Evolutionary conservation across 2,113 vertebrate genomes (phyloP).

Genomic region (Ciconia stormi): DNA sequence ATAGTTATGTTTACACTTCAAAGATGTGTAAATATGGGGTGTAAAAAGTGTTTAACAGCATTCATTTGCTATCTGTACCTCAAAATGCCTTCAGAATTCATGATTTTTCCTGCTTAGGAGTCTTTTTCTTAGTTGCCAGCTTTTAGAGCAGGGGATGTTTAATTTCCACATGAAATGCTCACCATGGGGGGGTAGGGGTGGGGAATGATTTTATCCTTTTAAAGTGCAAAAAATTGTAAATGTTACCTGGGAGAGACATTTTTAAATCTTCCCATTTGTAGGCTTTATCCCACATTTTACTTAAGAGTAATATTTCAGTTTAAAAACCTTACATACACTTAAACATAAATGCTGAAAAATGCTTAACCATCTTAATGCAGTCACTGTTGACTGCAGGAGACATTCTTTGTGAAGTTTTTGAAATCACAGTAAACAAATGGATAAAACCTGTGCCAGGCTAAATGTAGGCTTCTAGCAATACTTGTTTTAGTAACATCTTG

Average conservation of each 20-base stretch:
- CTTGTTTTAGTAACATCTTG: slow-evolving; percentile 32
- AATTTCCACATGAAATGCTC: neutral
- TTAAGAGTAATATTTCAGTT: neutral
- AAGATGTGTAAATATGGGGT: neutral
- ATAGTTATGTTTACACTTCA: neutral
- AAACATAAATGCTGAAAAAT: neutral
- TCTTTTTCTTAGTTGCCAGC: neutral
- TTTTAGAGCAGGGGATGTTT: neutral
- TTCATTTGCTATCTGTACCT: neutral
- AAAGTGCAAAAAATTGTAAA: neutral
- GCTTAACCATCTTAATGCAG: neutral
- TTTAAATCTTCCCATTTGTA: neutral
- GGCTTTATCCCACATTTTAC: neutral
- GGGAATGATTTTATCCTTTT: neutral
- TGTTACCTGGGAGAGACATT: neutral
- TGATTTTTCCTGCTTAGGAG: neutral
- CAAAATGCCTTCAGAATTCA: neutral
- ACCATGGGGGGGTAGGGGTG: fast-evolving
- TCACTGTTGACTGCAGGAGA: neutral
- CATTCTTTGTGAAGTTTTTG: neutral
- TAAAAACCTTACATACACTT: neutral
- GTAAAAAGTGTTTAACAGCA: neutral
- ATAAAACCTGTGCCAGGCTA: slow-evolving; percentile 26
- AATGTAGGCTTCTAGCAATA: slow-evolving; percentile 15
- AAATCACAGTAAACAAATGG: slow-evolving; percentile 21